Evolutionary conservation across 1,140 invertebrate genomes (phyloP).

Genomic region (Psix sp.): DNA sequence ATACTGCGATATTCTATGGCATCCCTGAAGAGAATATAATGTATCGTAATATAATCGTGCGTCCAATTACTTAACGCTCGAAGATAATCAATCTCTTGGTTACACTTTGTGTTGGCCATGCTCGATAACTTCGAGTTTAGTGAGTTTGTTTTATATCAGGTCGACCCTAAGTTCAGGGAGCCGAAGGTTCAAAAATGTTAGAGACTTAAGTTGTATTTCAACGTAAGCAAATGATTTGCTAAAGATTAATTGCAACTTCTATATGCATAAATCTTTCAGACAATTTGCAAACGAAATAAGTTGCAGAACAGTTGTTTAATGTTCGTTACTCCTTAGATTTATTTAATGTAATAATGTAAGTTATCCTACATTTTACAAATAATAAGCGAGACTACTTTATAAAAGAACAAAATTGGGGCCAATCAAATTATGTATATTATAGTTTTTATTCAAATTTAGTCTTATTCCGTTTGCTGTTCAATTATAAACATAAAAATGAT

Average conservation of each 20-base stretch:
- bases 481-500: too few species aligned
- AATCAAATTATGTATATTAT: too few species aligned
- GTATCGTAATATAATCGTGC: conserved; percentile 75
- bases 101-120: conserved; percentile 47
- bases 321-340: too few species aligned
- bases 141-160: not conserved
- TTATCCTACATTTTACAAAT: too few species aligned
- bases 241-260: conserved; percentile 20
- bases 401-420: too few species aligned
- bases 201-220: conserved; percentile 28
- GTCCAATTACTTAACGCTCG: conserved; percentile 75
- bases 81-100: conserved; percentile 70
- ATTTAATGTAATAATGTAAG: too few species aligned
- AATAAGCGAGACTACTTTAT: too few species aligned
- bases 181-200: conserved; percentile 14
- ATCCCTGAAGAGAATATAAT: conserved; percentile 72
- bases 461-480: too few species aligned
- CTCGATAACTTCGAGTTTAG: conserved; percentile 41
- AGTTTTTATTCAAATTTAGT: too few species aligned
- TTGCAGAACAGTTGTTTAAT: too few species aligned
- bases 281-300: conserved; percentile 12
- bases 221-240: conserved; percentile 9
- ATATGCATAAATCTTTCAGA: conserved; percentile 30
- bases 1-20: conserved; percentile 65
- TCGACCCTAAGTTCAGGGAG: not conserved